Evolutionary conservation across 2,113 vertebrate genomes (phyloP).

Genomic region (Silurus glanis): DNA sequence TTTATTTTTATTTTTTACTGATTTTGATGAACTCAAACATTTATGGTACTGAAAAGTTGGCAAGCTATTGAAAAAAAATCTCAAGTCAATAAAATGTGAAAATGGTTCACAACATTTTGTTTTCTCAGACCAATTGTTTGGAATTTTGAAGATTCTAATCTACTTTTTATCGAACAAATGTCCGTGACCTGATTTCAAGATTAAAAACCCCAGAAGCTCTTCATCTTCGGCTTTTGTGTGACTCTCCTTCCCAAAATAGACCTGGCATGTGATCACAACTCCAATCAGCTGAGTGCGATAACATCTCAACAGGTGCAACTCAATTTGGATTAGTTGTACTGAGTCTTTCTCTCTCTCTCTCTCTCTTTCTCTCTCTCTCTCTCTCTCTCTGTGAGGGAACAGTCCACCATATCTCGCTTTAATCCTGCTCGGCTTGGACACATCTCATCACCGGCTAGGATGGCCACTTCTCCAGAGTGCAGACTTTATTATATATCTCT

Average conservation of each 20-base stretch:
- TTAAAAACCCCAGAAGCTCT: constrained; percentile 19
- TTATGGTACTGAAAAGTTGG: too few relatives aligned
- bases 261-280: constrained; percentile 46
- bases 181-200: constrained; percentile 30
- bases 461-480: not conserved
- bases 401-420: constrained; percentile 28
- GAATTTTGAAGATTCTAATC: constrained; percentile 27
- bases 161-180: constrained; percentile 8
- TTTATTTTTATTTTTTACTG: too few relatives aligned
- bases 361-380: not conserved
- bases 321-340: constrained; percentile 55
- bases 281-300: constrained; percentile 52
- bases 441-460: not conserved
- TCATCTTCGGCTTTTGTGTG: constrained; percentile 1
- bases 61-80: not conserved
- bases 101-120: constrained; percentile 8
- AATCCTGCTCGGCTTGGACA: constrained; percentile 38
- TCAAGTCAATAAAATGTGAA: not conserved
- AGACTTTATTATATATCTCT: constrained; percentile 3
- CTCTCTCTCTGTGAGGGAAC: constrained; percentile 27
- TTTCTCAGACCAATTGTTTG: constrained; percentile 12
- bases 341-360: not conserved
- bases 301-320: constrained; percentile 52
- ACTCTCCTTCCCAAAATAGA: constrained; percentile 24
- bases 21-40: too few relatives aligned